A percentile compares a stretch with the other conserved stretches of the same genome.
Evolutionary conservation across 2,113 vertebrate genomes (phyloP).

Genomic region (Oxyruncus cristatus): DNA sequence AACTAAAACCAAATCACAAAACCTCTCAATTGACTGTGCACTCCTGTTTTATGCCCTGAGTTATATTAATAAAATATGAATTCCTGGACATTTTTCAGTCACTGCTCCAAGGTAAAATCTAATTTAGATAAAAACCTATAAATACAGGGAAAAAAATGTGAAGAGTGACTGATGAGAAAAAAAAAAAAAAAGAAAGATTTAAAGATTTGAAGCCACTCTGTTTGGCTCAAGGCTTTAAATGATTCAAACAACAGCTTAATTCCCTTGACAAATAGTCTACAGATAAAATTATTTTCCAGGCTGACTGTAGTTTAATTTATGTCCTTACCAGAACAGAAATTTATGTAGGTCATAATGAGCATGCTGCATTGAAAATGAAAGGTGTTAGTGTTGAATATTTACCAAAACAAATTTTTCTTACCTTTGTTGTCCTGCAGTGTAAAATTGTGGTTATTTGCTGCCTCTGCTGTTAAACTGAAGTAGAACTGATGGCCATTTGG

Average conservation of each 20-base stretch:
- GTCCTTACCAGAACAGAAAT: not conserved
- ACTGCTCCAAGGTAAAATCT: not conserved
- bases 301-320: conserved; percentile 50
- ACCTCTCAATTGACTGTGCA: not conserved
- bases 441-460: conserved; percentile 90
- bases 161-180: not conserved
- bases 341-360: not conserved
- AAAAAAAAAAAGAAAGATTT: not conserved
- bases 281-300: conserved; percentile 46
- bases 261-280: conserved; percentile 51
- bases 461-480: conserved; percentile 84
- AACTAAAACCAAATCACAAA: not conserved
- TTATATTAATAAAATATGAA: not conserved
- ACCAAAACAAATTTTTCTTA: conserved; percentile 17
- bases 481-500: conserved; percentile 90
- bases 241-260: conserved; percentile 54
- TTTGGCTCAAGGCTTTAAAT: conserved; percentile 39
- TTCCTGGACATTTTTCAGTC: not conserved
- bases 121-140: conserved; percentile 3
- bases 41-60: not conserved
- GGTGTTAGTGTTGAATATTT: not conserved
- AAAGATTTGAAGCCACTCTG: not conserved
- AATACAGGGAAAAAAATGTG: not conserved
- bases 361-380: not conserved
- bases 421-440: conserved; percentile 95